phyloP scores from a whole-genome alignment of 2,797 vertebrate species.

The Clarias platycephalus region DNA sequence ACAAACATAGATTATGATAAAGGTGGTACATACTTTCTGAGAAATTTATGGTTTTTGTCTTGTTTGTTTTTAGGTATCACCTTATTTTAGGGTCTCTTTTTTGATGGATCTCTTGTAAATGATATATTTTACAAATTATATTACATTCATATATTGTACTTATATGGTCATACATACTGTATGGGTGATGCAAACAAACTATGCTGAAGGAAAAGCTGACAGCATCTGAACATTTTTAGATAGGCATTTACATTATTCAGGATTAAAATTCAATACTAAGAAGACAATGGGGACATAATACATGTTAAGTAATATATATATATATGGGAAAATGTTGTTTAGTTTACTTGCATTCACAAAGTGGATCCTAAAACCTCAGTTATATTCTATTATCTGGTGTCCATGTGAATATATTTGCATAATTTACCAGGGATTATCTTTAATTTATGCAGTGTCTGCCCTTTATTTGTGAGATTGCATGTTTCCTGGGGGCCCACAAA shows the following conservation, averaged over 20 bases:
- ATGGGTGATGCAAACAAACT: not conserved
- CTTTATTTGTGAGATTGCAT: constrained; percentile 72
- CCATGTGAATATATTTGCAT: constrained; percentile 76
- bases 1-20: not conserved
- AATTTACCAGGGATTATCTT: constrained; percentile 77
- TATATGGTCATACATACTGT: not conserved
- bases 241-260: not conserved
- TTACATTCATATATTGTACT: not conserved
- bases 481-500: constrained; percentile 68
- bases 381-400: constrained; percentile 58
- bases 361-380: constrained; percentile 55
- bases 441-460: constrained; percentile 77
- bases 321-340: not conserved
- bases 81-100: not conserved
- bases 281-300: not conserved
- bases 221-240: not conserved
- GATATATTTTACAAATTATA: not conserved
- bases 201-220: no score
- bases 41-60: not conserved
- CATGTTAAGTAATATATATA: not conserved
- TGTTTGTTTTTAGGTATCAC: constrained; percentile 2
- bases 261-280: not conserved
- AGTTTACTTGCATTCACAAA: constrained; percentile 17
- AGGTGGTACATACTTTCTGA: not conserved
- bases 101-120: not conserved